phyloP scores from a whole-genome alignment of 2,888 invertebrate species.

The Agrilus biguttatus region DNA sequence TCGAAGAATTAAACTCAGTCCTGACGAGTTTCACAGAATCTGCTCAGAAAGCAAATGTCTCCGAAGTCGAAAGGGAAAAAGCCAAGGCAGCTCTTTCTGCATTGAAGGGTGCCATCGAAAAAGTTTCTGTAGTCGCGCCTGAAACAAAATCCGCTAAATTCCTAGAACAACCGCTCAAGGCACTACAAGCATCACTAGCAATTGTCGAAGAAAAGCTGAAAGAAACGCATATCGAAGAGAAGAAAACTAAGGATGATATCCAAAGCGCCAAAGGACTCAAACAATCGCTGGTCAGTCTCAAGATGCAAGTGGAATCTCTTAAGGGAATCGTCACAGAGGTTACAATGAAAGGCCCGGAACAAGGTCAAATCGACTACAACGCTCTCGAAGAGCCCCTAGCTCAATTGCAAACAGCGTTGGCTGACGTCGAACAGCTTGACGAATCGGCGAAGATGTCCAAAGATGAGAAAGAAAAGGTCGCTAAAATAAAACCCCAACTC shows the following conservation, averaged over 20 bases:
- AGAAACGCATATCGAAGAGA: too few species aligned
- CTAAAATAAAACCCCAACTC: slow-evolving; percentile 2
- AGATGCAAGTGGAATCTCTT: too few species aligned
- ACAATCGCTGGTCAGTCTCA: too few species aligned
- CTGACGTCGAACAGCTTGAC: background rate
- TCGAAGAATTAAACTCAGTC: background rate
- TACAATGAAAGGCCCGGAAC: too few species aligned
- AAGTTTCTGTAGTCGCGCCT: background rate
- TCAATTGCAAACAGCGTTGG: background rate
- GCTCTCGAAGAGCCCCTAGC: too few species aligned
- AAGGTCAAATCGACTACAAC: too few species aligned
- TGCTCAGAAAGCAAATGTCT: slow-evolving; percentile 1
- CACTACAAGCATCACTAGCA: background rate
- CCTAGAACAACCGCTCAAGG: background rate
- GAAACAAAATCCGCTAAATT: background rate
- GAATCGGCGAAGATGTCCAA: background rate
- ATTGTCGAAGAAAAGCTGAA: background rate
- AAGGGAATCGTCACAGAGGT: too few species aligned
- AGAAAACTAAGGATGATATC: too few species aligned
- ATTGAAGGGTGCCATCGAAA: background rate
- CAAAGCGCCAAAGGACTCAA: too few species aligned
- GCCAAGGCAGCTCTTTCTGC: background rate
- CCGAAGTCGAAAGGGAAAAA: too few species aligned
- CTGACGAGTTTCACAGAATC: background rate
- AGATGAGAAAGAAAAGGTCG: background rate